Conservation (phyloP, 2,797 vertebrate genomes). For the Cephalopachus bancanus region DNA sequence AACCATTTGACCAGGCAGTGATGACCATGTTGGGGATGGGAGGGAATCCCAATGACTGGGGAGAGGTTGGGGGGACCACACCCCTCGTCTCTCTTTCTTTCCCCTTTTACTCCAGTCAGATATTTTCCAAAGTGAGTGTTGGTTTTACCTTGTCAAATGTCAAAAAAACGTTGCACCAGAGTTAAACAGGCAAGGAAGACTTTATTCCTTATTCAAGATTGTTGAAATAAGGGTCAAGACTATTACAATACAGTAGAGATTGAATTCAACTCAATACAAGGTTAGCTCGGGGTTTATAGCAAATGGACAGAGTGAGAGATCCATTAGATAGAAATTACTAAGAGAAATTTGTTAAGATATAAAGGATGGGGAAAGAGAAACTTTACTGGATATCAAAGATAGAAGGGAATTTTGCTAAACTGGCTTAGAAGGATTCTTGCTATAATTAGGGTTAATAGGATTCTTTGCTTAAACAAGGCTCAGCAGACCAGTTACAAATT, state of each 20-base stretch:
- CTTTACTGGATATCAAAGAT: background rate
- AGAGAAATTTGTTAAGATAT: background rate
- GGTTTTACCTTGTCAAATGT: background rate
- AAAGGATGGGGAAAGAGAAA: background rate
- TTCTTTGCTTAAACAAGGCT: background rate
- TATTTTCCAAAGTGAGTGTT: background rate
- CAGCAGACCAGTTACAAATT: background rate
- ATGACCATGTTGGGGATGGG: background rate
- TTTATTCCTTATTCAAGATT: background rate
- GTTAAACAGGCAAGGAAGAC: background rate
- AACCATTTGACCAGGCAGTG: background rate
- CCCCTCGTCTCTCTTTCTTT: background rate
- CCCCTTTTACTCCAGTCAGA: background rate
- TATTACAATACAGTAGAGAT: background rate
- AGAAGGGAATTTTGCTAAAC: background rate
- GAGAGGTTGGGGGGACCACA: background rate
- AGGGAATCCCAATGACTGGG: background rate
- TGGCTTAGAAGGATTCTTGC: background rate
- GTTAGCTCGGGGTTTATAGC: background rate
- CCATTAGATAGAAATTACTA: background rate
- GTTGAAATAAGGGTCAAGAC: background rate
- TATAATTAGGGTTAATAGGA: background rate
- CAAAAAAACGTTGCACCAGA: background rate
- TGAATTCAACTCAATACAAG: background rate
- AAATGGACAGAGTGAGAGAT: background rate